These are phyloP conservation scores for Drosophila hawaiiensis DNA, from an alignment of 2,888 invertebrate genomes.

Conservation along the genomic window DNA sequence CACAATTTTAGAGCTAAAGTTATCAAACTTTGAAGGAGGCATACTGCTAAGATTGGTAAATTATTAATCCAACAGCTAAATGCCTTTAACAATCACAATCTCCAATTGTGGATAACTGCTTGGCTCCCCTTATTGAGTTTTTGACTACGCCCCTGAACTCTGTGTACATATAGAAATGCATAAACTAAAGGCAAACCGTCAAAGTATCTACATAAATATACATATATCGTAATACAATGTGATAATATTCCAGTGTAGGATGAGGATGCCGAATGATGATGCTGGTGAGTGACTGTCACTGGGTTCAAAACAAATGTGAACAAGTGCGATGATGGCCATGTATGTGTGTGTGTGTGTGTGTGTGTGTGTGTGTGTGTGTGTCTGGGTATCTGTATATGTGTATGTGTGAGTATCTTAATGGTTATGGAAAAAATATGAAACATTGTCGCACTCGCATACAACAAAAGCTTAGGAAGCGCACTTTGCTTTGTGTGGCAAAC, in stretches of 20 bases:
- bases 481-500: constrained; percentile 54
- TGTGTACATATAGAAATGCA: constrained; percentile 30
- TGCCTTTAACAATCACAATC: background rate
- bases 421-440: constrained; percentile 79
- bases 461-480: constrained; percentile 66
- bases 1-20: background rate
- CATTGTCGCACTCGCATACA: constrained; percentile 49
- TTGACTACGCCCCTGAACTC: background rate
- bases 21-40: background rate
- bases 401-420: constrained; percentile 58
- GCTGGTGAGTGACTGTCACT: constrained; percentile 66
- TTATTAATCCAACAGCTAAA: accelerated
- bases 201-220: constrained; percentile 5
- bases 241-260: constrained; percentile 65
- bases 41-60: background rate
- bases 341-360: constrained; percentile 4
- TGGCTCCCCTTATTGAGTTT: too few relatives aligned
- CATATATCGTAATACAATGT: constrained; percentile 76
- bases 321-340: constrained; percentile 51
- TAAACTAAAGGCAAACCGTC: constrained; percentile 42
- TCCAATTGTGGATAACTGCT: background rate
- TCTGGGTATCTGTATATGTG: constrained; percentile 5
- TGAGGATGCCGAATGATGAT: constrained; percentile 43
- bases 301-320: constrained; percentile 66
- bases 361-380: constrained; percentile 21